Conservation (phyloP, 2,888 invertebrate genomes). For the Mimachlamys varia region DNA sequence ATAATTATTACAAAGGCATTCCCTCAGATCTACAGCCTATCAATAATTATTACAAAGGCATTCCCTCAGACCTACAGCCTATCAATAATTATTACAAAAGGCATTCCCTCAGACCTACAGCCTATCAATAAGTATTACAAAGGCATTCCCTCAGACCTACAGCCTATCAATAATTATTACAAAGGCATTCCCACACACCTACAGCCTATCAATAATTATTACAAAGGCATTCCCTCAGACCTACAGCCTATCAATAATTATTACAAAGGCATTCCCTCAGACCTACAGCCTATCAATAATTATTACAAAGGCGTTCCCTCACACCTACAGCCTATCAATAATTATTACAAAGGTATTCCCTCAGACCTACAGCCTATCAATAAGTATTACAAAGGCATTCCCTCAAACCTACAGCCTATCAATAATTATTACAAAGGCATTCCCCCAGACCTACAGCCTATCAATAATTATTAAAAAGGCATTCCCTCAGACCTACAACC, state of each 20-base stretch:
- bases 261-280: background rate
- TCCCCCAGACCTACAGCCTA: background rate
- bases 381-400: background rate
- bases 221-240: background rate
- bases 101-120: background rate
- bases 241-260: background rate
- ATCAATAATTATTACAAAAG: background rate
- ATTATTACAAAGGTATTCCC: background rate
- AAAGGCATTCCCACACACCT: background rate
- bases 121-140: background rate
- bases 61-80: background rate
- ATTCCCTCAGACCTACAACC: too few species aligned
- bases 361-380: background rate
- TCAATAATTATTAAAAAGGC: background rate
- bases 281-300: background rate
- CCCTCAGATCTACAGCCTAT: background rate
- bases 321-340: background rate
- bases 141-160: background rate
- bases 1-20: background rate
- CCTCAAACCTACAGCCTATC: background rate
- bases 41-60: background rate
- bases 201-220: background rate
- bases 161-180: background rate
- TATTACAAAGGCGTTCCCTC: background rate
- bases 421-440: background rate